Evolutionary conservation across 2,797 vertebrate species (phyloP).

Genomic region (Denticeps clupeoides): DNA sequence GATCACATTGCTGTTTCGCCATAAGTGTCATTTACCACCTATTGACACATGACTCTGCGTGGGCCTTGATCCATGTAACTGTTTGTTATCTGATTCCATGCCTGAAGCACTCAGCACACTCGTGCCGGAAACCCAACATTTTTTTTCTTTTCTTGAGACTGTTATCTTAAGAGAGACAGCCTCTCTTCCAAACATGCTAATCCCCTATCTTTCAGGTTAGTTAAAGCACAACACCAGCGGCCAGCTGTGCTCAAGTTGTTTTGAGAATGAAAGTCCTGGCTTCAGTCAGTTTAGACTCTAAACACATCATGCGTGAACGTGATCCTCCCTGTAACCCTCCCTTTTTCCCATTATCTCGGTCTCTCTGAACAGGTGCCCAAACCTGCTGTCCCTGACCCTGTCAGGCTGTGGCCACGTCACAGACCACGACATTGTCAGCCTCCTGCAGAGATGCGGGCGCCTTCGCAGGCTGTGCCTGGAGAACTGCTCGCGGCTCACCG

Average conservation of each 20-base stretch:
- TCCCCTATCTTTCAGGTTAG: slow-evolving; percentile 8
- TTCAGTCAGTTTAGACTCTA: too few relatives aligned
- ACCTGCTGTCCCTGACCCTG: slow-evolving; percentile 70
- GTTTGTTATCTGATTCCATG: slow-evolving; percentile 25
- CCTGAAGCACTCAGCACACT: slow-evolving; percentile 13
- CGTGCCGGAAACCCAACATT: slow-evolving; percentile 13
- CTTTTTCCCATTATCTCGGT: too few relatives aligned
- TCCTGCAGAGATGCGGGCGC: slow-evolving; percentile 63
- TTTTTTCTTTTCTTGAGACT: neutral
- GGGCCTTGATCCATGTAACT: slow-evolving; percentile 5
- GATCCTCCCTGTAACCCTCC: too few relatives aligned
- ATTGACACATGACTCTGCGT: slow-evolving; percentile 19
- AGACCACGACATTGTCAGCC: slow-evolving; percentile 56
- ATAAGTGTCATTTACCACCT: slow-evolving; percentile 21
- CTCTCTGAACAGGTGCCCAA: slow-evolving; percentile 32
- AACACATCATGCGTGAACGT: too few relatives aligned
- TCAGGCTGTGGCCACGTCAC: slow-evolving; percentile 84
- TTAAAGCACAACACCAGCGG: neutral
- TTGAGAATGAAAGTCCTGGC: neutral
- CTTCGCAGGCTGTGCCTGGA: slow-evolving; percentile 70
- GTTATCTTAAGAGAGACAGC: slow-evolving; percentile 25
- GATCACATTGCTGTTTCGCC: slow-evolving; percentile 27
- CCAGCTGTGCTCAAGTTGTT: neutral
- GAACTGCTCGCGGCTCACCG: slow-evolving; percentile 81
- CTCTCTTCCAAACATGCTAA: slow-evolving; percentile 24